These are phyloP conservation scores for Agelastica alni DNA, from an alignment of 2,888 invertebrate genomes.

Conservation along the genomic window DNA sequence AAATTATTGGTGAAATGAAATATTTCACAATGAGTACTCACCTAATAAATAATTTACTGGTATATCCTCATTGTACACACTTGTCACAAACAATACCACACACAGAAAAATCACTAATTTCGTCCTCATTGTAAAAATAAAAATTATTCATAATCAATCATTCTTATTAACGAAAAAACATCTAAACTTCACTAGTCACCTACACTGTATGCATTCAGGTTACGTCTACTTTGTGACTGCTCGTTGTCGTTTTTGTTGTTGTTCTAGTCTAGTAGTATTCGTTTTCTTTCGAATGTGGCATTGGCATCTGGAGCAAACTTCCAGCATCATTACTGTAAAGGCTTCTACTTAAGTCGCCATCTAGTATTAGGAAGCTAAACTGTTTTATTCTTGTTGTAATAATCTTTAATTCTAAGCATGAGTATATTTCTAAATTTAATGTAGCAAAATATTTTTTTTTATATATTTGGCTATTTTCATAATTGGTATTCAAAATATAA, in stretches of 20 bases:
- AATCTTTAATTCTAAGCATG: too few species aligned
- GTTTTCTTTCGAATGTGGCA: neutral
- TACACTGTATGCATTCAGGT: constrained; percentile 3
- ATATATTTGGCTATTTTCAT: too few species aligned
- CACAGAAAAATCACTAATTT: constrained; percentile 39
- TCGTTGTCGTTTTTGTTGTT: constrained; percentile 7
- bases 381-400: neutral
- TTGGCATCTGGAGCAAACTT: constrained; percentile 8
- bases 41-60: constrained; percentile 36
- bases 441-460: too few species aligned
- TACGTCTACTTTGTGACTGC: neutral
- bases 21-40: constrained; percentile 34
- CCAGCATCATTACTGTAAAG: neutral
- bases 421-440: too few species aligned
- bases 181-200: constrained; percentile 6
- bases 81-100: constrained; percentile 38
- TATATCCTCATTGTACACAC: constrained; percentile 39
- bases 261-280: constrained; percentile 1
- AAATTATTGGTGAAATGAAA: too few species aligned
- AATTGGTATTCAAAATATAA: too few species aligned
- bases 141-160: constrained; percentile 32
- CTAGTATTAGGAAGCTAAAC: neutral
- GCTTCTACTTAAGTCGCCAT: neutral
- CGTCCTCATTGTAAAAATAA: constrained; percentile 42
- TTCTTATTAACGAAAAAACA: constrained; percentile 19